Evolutionary conservation across 2,888 invertebrate species (phyloP), one percentile per base, ranked within the genome.

Genomic region (Ferrisia virgata): DNA sequence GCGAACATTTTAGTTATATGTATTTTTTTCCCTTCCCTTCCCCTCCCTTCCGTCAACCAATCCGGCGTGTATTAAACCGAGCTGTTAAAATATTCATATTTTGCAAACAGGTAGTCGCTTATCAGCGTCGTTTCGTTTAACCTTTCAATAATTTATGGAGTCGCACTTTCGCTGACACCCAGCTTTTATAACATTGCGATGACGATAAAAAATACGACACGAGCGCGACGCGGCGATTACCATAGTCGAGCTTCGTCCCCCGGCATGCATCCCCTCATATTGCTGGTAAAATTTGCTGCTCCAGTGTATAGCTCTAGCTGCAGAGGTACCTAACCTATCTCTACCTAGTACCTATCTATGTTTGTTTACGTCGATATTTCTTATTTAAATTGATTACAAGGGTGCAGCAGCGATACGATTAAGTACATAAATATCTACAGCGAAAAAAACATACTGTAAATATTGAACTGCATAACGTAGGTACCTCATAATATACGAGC

Each of bases 71-170:
- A 28, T 72, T 33, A 36, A 76, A 76, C 22, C 33, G 72, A 76
- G 72, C 72, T 36, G 72, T 36, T 76, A 76, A 76, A 76, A 76
- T 76, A 76, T 76, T 76, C 72, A 76, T 76, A 76, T 76, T 76
- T 76, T 18, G 72, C 72, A 76, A 76, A 76, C 72, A 76, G 72
- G 72, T 76, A 76, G 72, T 76, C 72, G 72, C 72, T 76, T 76
- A 76, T 76, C 72, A 76, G 72, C 72, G 36, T 76, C 72, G 72
- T 76, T 76, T 36, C 33, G 72, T 76, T 76, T 76, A 76, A 76
- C 72, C 72, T 76, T 76, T 76, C 72, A 76, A 36, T 76, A 76
- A 76, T 76, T 76, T 76, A 76, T 76, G 72, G 72, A 76, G 72
- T 76, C 72, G 36, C 36, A 76, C 72, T 76, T 36, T 76, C 72